phyloP scores from a whole-genome alignment of 2,113 vertebrate species.

The Jacana jacana region DNA sequence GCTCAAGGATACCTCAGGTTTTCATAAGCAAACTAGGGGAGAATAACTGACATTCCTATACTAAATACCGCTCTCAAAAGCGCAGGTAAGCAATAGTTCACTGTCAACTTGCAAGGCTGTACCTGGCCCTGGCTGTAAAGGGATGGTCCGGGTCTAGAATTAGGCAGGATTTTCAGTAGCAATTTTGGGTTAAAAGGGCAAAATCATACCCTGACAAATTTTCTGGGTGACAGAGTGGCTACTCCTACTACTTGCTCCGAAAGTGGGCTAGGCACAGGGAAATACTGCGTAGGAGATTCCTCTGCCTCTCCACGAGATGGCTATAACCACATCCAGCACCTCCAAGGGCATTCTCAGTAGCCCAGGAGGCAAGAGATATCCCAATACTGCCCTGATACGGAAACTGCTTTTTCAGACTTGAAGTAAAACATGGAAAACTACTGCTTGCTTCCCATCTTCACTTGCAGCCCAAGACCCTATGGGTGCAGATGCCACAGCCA shows the following conservation, averaged over 20 bases:
- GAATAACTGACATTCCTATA: not conserved
- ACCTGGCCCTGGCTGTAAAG: not conserved
- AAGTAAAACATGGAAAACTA: not conserved
- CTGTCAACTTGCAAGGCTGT: not conserved
- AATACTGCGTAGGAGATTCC: not conserved
- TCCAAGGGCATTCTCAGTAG: not conserved
- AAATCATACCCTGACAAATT: not conserved
- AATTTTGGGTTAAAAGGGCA: not conserved
- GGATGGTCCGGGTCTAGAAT: not conserved
- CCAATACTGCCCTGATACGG: not conserved
- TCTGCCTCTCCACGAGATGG: not conserved
- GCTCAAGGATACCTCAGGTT: not conserved
- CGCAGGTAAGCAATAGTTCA: not conserved
- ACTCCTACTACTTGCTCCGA: not conserved
- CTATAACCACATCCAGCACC: not conserved
- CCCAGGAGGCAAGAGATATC: not conserved
- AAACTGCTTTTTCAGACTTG: not conserved
- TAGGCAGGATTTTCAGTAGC: not conserved
- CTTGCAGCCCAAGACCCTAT: not conserved
- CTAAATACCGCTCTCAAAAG: not conserved
- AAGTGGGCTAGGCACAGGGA: accelerated
- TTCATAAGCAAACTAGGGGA: not conserved
- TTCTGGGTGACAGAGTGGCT: not conserved
- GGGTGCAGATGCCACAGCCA: not conserved
- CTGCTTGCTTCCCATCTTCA: not conserved